Evolutionary conservation across 2,888 invertebrate genomes (phyloP), one percentile per base, ranked within the genome.

Genomic region (Hypomecis punctinalis): DNA sequence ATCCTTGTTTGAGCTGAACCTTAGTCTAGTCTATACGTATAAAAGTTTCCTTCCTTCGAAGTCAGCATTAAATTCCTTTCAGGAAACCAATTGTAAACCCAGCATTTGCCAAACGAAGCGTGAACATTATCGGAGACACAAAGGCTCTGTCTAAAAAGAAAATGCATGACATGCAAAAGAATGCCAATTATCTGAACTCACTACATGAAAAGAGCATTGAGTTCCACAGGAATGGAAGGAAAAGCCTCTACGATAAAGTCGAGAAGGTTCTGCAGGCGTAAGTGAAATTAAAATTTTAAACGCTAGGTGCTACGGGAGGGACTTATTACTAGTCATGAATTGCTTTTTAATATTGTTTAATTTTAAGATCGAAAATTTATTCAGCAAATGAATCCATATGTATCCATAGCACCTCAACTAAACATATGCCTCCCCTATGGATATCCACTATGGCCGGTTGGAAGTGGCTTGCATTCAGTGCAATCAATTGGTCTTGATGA

Each of bases 251-350:
- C 82, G 87, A 77, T 49, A 95, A 95, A 84, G 79, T 96, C 52
- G 95, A 96, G 83, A 93, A 89, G 73, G 93, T 96, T 79, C 85
- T 96, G 66, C 89, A 92, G 76, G 94, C 94, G 96, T 96, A 88
- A 94, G 95, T 94, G 40, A 63, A 73, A 72, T 61, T 61, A 57
- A 59, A 67, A 59, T 74, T 62, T 68, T 33, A 66, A 68, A 66
- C 48, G 36, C 13, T 11, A 35, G 53, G 61, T 48, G 61, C 35
- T 5, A 52, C 33, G 36, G 61, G 57, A 13, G 9, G 7, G 6
- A 8, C 7, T 46, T 8, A 23, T 55, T 5, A 52, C 56, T 33
- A 2, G 11, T 10, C 7, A 48, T 1, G 1, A 5, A 10, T 11
- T 11, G 5, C 23, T 23, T 1, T 23, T 23, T 23, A 23, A 23